Base-by-base conservation (phyloP, 2,797 vertebrate genomes). In the Hypotaenidia philippensis region DNA sequence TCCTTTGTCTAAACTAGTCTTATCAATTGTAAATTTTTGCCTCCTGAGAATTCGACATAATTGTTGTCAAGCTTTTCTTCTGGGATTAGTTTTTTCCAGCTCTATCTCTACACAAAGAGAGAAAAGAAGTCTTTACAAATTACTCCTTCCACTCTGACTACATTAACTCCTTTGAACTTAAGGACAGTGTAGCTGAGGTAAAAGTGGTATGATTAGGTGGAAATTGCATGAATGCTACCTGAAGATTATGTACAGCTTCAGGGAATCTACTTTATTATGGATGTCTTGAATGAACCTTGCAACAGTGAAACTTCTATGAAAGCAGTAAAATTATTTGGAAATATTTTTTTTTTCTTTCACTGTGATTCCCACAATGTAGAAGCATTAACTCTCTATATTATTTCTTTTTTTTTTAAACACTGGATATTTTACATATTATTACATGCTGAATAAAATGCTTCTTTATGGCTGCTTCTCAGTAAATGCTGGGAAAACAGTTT, bases 261-360 rank as follows among this genome's bases (percentile, higher is more conserved):
- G 49, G 32, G 4, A 84, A 68, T 49, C 10, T 57, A 14, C 29
- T 69, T 74, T 59, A 26, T 71, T 44, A 31, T 19, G 29, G 14
- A 45, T 36, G 12, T 66, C 72, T 38, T 61, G 19, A 21, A 41
- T 6, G 50, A 65, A 72, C 8, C 5, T 7, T 1, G 2, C 21
- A 57, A 44, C 31, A 5, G 4, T 57, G 38, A 52, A 10, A 63
- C 6, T 17, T 49, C 32, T 66, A 22, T 40, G 52, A 78, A 76
- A 80, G 65, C 11, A 22, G 4, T 23, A 68, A 18, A 57, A 27
- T n/a, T 68, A 6, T 3, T 29, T 68, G 14, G 14, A 86, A 90
- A 57, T 9, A 36, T 4, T 8, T 22, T 15, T 22, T 15, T 0
- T 40, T 61, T 79, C 0, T 4, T 47, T 50, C 34, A 4, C 2